Conservation (phyloP, 2,888 invertebrate genomes). For the Nomada flava region DNA sequence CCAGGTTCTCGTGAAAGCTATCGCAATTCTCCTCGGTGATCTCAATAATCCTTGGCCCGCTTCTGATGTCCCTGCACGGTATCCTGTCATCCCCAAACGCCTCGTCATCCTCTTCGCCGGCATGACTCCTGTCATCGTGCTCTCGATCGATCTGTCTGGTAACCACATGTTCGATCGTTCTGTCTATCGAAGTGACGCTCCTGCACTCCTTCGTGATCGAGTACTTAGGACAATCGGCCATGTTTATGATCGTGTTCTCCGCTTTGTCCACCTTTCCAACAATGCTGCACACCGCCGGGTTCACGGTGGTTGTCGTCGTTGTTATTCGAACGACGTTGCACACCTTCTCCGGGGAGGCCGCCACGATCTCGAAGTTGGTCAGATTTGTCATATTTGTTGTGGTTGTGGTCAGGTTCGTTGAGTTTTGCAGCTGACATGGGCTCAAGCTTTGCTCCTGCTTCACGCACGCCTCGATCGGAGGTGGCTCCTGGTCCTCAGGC, state of each 20-base stretch:
- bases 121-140: constrained; percentile 41
- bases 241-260: constrained; percentile 76
- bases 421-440: constrained; percentile 75
- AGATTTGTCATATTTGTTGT: constrained; percentile 66
- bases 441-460: constrained; percentile 79
- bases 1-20: constrained; percentile 81
- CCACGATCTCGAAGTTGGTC: constrained; percentile 77
- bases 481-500: constrained; percentile 69
- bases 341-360: constrained; percentile 75
- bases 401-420: constrained; percentile 54
- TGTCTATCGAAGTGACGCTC: constrained; percentile 77
- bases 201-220: constrained; percentile 74
- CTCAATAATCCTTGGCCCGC: constrained; percentile 77
- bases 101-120: constrained; percentile 62
- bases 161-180: constrained; percentile 79
- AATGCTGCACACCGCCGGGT: constrained; percentile 83
- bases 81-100: constrained; percentile 65
- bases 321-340: constrained; percentile 77
- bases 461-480: constrained; percentile 66
- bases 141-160: constrained; percentile 71
- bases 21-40: constrained; percentile 82
- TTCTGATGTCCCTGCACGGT: constrained; percentile 60
- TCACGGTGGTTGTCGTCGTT: constrained; percentile 84
- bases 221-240: constrained; percentile 77
- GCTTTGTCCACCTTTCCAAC: constrained; percentile 84